Conservation (phyloP, 2,113 vertebrate genomes). For the Nyctibius bracteatus region DNA sequence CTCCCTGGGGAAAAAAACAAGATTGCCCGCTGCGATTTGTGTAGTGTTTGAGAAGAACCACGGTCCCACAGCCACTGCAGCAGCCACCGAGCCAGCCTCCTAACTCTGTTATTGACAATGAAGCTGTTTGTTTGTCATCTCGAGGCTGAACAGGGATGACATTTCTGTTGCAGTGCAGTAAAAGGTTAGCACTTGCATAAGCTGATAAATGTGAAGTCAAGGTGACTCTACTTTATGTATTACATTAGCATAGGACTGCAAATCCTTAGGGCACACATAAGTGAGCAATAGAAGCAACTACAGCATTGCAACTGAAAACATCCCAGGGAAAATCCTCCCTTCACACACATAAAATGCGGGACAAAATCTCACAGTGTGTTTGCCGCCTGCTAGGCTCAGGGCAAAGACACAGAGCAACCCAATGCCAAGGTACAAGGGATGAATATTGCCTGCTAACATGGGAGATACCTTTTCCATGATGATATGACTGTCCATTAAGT, state of each 20-base stretch:
- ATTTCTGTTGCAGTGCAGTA: slow-evolving; percentile 61
- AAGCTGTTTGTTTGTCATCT: slow-evolving; percentile 40
- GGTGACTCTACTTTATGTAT: slow-evolving; percentile 58
- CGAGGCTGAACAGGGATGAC: slow-evolving; percentile 25
- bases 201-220: slow-evolving; percentile 57
- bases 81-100: background rate
- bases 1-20: background rate
- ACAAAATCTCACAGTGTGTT: background rate
- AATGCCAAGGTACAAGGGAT: background rate
- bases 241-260: slow-evolving; percentile 51
- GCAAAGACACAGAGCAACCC: background rate
- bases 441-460: background rate
- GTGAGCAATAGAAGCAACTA: background rate
- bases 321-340: background rate
- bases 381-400: background rate
- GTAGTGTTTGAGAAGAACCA: background rate
- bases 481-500: background rate
- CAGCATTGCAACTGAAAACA: background rate
- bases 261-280: slow-evolving; percentile 1
- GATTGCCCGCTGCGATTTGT: background rate
- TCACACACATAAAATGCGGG: background rate
- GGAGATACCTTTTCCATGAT: background rate
- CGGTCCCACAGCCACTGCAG: background rate
- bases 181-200: slow-evolving; percentile 62
- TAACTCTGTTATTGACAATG: background rate